phyloP scores from a whole-genome alignment of 2,888 invertebrate species.

The Antheraea yamamai region DNA sequence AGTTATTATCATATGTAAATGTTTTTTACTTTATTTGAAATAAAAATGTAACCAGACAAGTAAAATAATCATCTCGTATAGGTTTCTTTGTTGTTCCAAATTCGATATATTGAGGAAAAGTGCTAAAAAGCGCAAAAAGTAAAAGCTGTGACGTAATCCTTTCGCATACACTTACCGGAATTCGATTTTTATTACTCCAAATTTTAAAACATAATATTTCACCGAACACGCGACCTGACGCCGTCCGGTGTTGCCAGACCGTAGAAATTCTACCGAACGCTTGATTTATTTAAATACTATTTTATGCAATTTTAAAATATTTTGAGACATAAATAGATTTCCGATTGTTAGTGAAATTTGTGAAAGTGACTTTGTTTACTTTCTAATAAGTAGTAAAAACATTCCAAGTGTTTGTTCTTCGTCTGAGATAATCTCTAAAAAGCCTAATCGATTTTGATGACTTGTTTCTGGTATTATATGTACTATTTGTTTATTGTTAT shows the following conservation, averaged over 20 bases:
- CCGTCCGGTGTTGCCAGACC: background rate
- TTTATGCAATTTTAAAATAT: background rate
- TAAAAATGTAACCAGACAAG: background rate
- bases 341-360: background rate
- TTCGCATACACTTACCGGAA: background rate
- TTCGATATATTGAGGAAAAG: background rate
- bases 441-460: no score
- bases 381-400: background rate
- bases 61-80: background rate
- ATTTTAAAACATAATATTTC: background rate
- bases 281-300: background rate
- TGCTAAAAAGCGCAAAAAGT: background rate
- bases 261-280: background rate
- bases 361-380: background rate
- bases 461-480: no score
- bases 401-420: no score
- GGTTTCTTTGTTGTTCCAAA: background rate
- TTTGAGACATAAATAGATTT: background rate
- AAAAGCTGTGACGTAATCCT: background rate
- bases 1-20: background rate
- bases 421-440: no score
- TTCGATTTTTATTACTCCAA: constrained; percentile 7
- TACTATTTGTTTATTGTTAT: no score
- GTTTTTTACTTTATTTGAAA: background rate
- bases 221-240: background rate